Conservation (phyloP, 2,888 invertebrate species). For the Gnatocerus cornutus region DNA sequence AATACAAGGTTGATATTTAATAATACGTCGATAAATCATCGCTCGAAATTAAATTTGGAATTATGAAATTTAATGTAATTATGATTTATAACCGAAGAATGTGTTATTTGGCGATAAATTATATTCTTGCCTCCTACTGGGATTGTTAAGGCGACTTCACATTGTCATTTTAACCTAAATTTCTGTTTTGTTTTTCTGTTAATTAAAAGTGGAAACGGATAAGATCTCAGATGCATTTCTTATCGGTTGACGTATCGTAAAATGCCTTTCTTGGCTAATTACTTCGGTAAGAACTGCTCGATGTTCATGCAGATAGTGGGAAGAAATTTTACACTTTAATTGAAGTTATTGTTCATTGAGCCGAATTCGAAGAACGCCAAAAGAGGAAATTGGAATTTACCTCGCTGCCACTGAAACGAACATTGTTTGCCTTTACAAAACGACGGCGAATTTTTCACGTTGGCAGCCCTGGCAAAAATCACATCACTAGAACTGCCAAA, state of each 20-base stretch:
- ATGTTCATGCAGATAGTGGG: slow-evolving; percentile 51
- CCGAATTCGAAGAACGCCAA: slow-evolving; percentile 36
- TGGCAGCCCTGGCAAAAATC: no score
- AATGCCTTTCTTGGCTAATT: slow-evolving; percentile 40
- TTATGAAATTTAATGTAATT: slow-evolving; percentile 40
- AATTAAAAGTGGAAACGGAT: slow-evolving; percentile 25
- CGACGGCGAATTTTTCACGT: no score
- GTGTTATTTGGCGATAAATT: slow-evolving; percentile 35
- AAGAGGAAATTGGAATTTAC: slow-evolving; percentile 2
- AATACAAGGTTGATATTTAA: slow-evolving; percentile 37
- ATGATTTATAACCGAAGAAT: slow-evolving; percentile 38
- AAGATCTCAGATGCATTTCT: slow-evolving; percentile 29
- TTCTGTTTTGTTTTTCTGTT: slow-evolving; percentile 34
- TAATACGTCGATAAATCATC: slow-evolving; percentile 28
- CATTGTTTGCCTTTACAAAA: no score
- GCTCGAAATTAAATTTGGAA: slow-evolving; percentile 30
- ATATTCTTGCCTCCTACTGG: slow-evolving; percentile 1
- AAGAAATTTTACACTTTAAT: slow-evolving; percentile 54
- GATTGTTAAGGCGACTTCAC: background rate
- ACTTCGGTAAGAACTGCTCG: slow-evolving; percentile 49
- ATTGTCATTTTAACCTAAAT: slow-evolving; percentile 31
- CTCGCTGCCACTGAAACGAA: no score
- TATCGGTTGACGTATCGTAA: slow-evolving; percentile 37
- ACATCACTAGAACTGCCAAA: no score
- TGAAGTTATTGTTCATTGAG: slow-evolving; percentile 47